Evolutionary conservation across 1,140 invertebrate species (phyloP).

Genomic region (Ips typographus): DNA sequence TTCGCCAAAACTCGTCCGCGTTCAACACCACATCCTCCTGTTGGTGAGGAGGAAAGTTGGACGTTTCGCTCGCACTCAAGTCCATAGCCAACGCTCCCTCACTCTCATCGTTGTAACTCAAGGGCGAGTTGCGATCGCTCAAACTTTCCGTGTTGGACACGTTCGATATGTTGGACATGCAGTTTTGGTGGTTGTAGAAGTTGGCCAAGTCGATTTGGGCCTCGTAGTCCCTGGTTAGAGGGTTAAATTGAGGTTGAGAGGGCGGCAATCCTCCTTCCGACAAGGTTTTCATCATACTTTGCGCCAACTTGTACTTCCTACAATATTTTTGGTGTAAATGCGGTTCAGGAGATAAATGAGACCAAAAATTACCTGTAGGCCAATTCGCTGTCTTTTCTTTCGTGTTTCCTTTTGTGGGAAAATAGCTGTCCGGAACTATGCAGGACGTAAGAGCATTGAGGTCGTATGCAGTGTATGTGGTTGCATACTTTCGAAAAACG

Average conservation of each 20-base stretch:
- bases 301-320: slow-evolving; percentile 67
- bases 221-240: slow-evolving; percentile 44
- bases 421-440: slow-evolving; percentile 97
- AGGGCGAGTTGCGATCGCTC: slow-evolving; percentile 49
- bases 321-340: neutral
- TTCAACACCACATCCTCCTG: slow-evolving; percentile 43
- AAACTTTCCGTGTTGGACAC: slow-evolving; percentile 49
- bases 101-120: slow-evolving; percentile 48
- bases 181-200: slow-evolving; percentile 43
- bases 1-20: slow-evolving; percentile 62
- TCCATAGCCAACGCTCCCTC: slow-evolving; percentile 50
- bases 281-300: slow-evolving; percentile 53
- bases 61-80: slow-evolving; percentile 48
- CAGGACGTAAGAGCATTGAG: slow-evolving; percentile 92
- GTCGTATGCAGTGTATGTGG: slow-evolving; percentile 96
- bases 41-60: slow-evolving; percentile 38
- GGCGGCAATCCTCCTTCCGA: slow-evolving; percentile 43
- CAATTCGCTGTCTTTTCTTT: slow-evolving; percentile 85
- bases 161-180: slow-evolving; percentile 46
- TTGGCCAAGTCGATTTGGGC: slow-evolving; percentile 43
- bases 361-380: slow-evolving; percentile 58
- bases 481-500: slow-evolving; percentile 93
- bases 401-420: slow-evolving; percentile 96
- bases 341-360: neutral
- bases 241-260: slow-evolving; percentile 14